Evolutionary conservation across 2,888 invertebrate genomes (phyloP), one percentile per base, ranked within the genome.

Genomic region (Caenorhabditis panamensis): DNA sequence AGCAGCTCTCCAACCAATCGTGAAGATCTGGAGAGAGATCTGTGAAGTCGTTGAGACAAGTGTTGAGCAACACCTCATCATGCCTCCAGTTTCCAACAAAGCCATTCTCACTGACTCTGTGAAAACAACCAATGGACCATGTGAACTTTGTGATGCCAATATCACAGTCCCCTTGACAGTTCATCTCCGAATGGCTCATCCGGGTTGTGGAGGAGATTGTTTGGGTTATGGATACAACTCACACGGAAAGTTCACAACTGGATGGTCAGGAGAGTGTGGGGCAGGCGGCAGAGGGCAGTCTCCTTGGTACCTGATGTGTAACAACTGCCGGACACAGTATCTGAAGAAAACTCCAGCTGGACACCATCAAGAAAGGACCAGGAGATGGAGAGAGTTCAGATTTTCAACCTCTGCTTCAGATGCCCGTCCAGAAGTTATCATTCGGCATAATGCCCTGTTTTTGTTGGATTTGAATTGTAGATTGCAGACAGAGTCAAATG

Each of bases 391-490:
- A 26, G 86, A 87, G 67, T 87, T 88, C 54, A 80, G 88, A 0
- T 79, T 87, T 44, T 84, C 85, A 0, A 79, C 84, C 1, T 84
- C 82, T 2, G 80, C 80, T 16, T 78, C 84, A 1, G 84, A 87
- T 44, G 77, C 82, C 16, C 71, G 84, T 47, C 87, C 89, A 0
- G 89, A 89, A 75, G 82, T 82, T 0, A 86, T 90, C 9, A 95
- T 97, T 94, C 95, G 95, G 88, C 96, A 96, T 91, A 98, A 98
- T 91, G 96, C 98, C 0, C 94, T 96, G 91, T 98, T 97, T 91
- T 92, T 98, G 13, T 92, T 98, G 77, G 96, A 97, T 90, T 92
- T 97, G 67, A 88, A 89, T 53, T 63, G 80, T 49, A 82, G 86
- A 18, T 73, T 84, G 26, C 86, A 88, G 28, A 84, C 85, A 9